Percentiles rank a stretch among this genome's conserved stretches.
These are phyloP conservation scores for Heteromormyrus szaboi DNA, from an alignment of 2,797 vertebrate genomes.

Conservation along the genomic window DNA sequence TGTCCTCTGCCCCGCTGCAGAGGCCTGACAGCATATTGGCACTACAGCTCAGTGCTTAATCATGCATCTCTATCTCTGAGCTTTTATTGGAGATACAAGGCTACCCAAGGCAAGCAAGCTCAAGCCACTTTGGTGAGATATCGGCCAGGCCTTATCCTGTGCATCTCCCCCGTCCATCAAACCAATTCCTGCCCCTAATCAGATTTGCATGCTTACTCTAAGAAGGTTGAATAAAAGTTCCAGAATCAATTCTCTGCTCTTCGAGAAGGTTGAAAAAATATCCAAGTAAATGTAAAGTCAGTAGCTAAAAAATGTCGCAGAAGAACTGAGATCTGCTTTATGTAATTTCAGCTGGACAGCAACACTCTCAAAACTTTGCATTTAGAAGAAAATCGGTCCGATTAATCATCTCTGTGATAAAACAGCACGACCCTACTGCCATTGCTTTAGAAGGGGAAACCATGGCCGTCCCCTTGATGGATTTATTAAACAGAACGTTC, in stretches of 20 bases:
- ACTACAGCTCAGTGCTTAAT: background rate
- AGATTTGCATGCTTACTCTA: constrained; percentile 20
- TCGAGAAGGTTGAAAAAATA: background rate
- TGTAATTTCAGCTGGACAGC: background rate
- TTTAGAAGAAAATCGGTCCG: background rate
- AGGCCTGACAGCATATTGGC: background rate
- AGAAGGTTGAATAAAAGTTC: constrained; percentile 20
- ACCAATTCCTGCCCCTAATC: background rate
- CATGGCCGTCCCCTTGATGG: background rate
- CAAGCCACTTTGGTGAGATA: background rate
- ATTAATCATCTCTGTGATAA: background rate
- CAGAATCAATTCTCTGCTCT: background rate
- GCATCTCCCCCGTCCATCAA: background rate
- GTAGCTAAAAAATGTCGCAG: background rate
- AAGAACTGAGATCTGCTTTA: background rate
- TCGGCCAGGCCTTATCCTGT: background rate
- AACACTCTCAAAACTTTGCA: background rate
- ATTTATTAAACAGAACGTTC: constrained; percentile 11
- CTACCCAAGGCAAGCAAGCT: background rate
- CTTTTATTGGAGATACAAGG: background rate
- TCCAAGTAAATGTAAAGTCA: background rate
- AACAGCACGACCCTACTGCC: background rate
- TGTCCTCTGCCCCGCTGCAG: background rate
- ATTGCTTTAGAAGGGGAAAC: background rate
- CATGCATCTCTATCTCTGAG: background rate